Evolutionary conservation across 2,888 invertebrate species (phyloP).

Genomic region (Zaprionus bogoriensis): DNA sequence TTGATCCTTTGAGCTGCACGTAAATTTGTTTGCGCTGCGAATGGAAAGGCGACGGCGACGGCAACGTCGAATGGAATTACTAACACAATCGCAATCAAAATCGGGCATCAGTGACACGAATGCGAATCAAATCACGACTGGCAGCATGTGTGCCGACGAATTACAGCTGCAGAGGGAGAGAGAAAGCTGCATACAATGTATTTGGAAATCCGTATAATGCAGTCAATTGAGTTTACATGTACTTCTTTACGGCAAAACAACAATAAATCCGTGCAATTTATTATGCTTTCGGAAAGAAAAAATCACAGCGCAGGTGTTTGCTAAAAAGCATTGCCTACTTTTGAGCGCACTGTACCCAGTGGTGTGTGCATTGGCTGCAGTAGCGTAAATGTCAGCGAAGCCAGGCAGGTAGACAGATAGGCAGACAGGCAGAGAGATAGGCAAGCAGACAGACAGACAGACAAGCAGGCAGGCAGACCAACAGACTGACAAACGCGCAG

Average conservation of each 20-base stretch:
- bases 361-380: neutral
- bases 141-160: slow-evolving; percentile 18
- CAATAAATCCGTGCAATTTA: slow-evolving; percentile 25
- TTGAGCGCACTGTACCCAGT: neutral
- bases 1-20: slow-evolving; percentile 69
- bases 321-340: slow-evolving; percentile 20
- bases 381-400: neutral
- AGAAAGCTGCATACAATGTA: neutral
- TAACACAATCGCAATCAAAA: slow-evolving; percentile 36
- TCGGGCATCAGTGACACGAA: slow-evolving; percentile 23
- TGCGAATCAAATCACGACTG: slow-evolving; percentile 43
- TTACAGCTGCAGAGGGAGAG: slow-evolving; percentile 38
- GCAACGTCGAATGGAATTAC: slow-evolving; percentile 37
- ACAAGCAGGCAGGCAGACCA: too few species aligned
- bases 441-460: too few species aligned
- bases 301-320: slow-evolving; percentile 4
- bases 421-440: too few species aligned
- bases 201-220: slow-evolving; percentile 52
- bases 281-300: slow-evolving; percentile 26
- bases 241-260: slow-evolving; percentile 8
- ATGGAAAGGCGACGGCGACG: slow-evolving; percentile 1
- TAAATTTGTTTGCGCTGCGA: slow-evolving; percentile 68
- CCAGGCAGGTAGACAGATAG: too few species aligned
- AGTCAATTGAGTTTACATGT: slow-evolving; percentile 69
- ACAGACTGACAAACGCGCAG: too few species aligned